Evolutionary conservation across 2,797 vertebrate species (phyloP).

Genomic region (Mus spretus): DNA sequence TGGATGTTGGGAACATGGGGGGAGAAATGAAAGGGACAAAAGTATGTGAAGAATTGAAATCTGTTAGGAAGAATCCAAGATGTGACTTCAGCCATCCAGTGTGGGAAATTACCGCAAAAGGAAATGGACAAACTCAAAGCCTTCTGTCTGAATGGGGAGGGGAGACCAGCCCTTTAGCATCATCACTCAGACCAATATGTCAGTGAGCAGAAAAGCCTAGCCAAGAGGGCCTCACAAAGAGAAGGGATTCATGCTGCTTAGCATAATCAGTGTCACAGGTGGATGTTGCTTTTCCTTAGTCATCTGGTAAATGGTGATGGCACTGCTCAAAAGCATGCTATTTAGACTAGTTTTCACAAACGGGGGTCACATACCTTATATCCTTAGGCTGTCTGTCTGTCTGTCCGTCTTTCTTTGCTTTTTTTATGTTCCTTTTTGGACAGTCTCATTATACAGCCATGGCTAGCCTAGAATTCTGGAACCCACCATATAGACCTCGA

Average conservation of each 20-base stretch:
- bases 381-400: too few relatives aligned
- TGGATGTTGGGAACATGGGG: slow-evolving; percentile 62
- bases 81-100: slow-evolving; percentile 67
- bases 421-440: neutral
- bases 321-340: neutral
- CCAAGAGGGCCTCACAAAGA: neutral
- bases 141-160: neutral
- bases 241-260: neutral
- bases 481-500: neutral
- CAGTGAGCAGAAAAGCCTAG: neutral
- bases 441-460: neutral
- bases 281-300: neutral
- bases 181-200: neutral
- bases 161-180: neutral
- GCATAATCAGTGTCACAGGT: accelerated
- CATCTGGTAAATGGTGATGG: neutral
- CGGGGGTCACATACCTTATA: neutral
- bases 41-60: slow-evolving; percentile 81
- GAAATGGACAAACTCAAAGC: slow-evolving; percentile 45
- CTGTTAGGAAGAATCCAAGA: slow-evolving; percentile 66
- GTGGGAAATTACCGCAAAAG: slow-evolving; percentile 78
- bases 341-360: neutral
- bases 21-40: slow-evolving; percentile 54
- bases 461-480: neutral
- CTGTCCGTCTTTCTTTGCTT: too few relatives aligned